These are phyloP conservation scores for Muntiacus muntjak DNA, from an alignment of 2,113 vertebrate genomes.

Conservation along the genomic window DNA sequence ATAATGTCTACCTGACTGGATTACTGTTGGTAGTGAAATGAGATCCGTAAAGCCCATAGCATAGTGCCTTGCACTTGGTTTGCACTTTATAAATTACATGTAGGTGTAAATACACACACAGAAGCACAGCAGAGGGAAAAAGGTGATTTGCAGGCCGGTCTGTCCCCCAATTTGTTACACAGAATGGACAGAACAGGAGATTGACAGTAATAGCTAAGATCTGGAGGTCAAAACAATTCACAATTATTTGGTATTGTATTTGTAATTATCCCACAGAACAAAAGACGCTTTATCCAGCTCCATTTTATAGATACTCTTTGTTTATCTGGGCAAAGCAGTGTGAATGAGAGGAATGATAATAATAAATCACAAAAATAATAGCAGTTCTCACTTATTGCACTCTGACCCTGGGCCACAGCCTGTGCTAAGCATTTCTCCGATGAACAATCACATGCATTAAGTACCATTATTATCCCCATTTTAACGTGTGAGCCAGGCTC, in stretches of 20 bases:
- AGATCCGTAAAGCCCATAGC: neutral
- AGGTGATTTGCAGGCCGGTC: neutral
- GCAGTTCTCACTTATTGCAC: neutral
- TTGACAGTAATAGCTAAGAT: neutral
- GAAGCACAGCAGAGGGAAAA: neutral
- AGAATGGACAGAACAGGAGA: neutral
- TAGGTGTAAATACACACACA: neutral
- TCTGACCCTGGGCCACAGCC: neutral
- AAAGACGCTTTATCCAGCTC: neutral
- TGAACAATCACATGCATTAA: neutral
- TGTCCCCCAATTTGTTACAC: neutral
- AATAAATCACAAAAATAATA: neutral
- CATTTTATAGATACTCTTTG: neutral
- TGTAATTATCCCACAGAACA: constrained; percentile 32
- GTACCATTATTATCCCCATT: neutral
- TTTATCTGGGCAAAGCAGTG: neutral
- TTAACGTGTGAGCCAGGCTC: neutral
- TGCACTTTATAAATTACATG: neutral
- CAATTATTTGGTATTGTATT: neutral
- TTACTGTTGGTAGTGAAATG: neutral
- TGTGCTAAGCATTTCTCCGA: neutral
- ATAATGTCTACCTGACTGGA: neutral
- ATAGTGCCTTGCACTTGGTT: neutral
- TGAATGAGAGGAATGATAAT: neutral
- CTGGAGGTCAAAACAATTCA: neutral